Evolutionary conservation across 2,797 vertebrate genomes (phyloP), one percentile per base, ranked within the genome.

Genomic region (Periophthalmus magnuspinnatus): DNA sequence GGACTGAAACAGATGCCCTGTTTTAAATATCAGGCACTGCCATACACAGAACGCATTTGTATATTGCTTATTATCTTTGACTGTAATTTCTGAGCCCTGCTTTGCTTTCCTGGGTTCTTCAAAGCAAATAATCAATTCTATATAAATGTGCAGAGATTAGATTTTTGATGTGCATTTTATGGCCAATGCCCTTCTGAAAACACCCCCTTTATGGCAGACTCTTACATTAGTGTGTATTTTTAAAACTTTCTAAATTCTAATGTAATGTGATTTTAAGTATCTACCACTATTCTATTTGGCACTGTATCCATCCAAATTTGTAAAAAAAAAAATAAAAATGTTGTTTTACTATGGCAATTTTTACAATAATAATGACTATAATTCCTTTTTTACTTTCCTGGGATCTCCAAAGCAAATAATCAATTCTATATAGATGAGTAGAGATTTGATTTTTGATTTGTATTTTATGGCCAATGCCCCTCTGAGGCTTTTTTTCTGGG

Each of bases 41-140:
- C 45, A 5, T 41, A 63, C 41, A 48, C 16, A 50, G 2, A 50
- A 5, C 7, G 17, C 6, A 33, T 58, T 58, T 17, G 10, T 24
- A 6, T 8, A 21, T 68, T 22, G 17, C 32, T 24, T 14, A 48
- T 57, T 67, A 71, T 61, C 0, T 78, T 69, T 69, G 50, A 55
- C 62, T 1, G 0, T 33, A 33, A 58, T n/a, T 10, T 3, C 7
- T 21, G 2, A 22, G 4, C 24, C 52, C 21, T 55, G 21, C n/a
- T n/a, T 55, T 55, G 52, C n/a, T 24, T 56, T 33, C 55, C 22
- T 22, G 41, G 41, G 11, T 41, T 41, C 13, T 10, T 38, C 38
- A 11, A 11, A 41, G 38, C 38, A 41, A 41, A 41, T 41, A 41
- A 41, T 56, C 14, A 56, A 56, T 24, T 2, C 14, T 56, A 19